Evolutionary conservation across 2,888 invertebrate genomes (phyloP).

Genomic region (Seira musarum): DNA sequence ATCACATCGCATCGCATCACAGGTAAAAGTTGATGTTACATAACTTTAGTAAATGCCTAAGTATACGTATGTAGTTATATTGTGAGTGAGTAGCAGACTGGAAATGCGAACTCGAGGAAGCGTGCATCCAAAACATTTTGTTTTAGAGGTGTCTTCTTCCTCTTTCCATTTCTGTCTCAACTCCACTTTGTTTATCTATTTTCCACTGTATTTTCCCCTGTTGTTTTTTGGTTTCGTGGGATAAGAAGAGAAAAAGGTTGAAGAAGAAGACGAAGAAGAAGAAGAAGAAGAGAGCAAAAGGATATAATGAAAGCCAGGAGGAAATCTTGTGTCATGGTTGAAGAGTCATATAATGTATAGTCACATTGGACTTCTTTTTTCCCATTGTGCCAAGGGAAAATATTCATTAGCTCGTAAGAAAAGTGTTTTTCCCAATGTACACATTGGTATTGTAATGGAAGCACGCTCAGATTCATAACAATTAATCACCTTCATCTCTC

Average conservation of each 20-base stretch:
- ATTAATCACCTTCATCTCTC: constrained; percentile 65
- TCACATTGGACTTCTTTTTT: constrained; percentile 62
- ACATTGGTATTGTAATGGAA: constrained; percentile 60
- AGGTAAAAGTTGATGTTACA: too few relatives aligned
- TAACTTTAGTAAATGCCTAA: too few relatives aligned
- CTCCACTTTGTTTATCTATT: not conserved
- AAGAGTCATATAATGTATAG: constrained; percentile 68
- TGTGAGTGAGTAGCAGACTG: not conserved
- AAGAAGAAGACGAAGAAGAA: not conserved
- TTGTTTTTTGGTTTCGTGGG: not conserved
- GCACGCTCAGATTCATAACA: constrained; percentile 67
- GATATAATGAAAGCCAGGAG: constrained; percentile 45
- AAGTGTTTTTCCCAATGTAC: constrained; percentile 65
- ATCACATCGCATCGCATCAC: too few relatives aligned
- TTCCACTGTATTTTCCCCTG: not conserved
- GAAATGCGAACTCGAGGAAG: not conserved
- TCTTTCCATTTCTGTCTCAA: constrained; percentile 22
- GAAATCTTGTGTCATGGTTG: constrained; percentile 67
- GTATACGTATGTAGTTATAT: not conserved
- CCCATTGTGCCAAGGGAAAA: constrained; percentile 67
- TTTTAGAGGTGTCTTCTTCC: constrained; percentile 35
- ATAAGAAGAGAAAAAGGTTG: too few relatives aligned
- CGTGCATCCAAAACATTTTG: constrained; percentile 30
- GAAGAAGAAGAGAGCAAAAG: constrained; percentile 20
- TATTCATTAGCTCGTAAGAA: constrained; percentile 67